phyloP scores from a whole-genome alignment of 2,797 vertebrate genomes.

The Pelochelys cantorii region DNA sequence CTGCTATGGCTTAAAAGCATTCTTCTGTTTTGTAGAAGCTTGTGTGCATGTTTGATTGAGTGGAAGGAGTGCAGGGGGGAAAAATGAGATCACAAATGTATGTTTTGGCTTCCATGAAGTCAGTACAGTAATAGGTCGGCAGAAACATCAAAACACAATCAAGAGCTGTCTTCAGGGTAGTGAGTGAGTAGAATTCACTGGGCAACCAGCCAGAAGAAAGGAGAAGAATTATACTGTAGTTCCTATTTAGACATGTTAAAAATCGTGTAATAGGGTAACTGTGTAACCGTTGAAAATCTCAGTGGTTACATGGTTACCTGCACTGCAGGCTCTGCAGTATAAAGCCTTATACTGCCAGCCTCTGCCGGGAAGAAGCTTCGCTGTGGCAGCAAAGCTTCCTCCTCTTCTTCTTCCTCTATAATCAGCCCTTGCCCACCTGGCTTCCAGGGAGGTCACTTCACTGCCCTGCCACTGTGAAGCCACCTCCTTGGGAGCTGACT shows the following conservation, averaged over 20 bases:
- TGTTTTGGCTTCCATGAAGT: conserved; percentile 91
- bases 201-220: conserved; percentile 71
- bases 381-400: no score
- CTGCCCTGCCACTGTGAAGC: no score
- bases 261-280: no score
- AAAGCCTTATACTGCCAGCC: no score
- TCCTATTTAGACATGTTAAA: background rate
- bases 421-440: no score
- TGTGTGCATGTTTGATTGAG: conserved; percentile 83
- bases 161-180: conserved; percentile 82
- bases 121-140: conserved; percentile 90
- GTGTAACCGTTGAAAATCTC: no score
- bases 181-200: conserved; percentile 76
- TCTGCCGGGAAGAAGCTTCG: no score
- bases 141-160: conserved; percentile 97
- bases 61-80: conserved; percentile 79
- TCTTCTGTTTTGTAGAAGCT: conserved; percentile 78
- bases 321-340: no score
- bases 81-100: conserved; percentile 90
- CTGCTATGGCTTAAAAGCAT: conserved; percentile 79
- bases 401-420: no score
- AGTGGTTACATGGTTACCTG: no score
- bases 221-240: conserved; percentile 24
- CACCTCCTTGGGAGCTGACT: no score
- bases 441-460: no score